Evolutionary conservation across 2,888 invertebrate species (phyloP), one percentile per base, ranked within the genome.

Genomic region (Stratiomys singularior): DNA sequence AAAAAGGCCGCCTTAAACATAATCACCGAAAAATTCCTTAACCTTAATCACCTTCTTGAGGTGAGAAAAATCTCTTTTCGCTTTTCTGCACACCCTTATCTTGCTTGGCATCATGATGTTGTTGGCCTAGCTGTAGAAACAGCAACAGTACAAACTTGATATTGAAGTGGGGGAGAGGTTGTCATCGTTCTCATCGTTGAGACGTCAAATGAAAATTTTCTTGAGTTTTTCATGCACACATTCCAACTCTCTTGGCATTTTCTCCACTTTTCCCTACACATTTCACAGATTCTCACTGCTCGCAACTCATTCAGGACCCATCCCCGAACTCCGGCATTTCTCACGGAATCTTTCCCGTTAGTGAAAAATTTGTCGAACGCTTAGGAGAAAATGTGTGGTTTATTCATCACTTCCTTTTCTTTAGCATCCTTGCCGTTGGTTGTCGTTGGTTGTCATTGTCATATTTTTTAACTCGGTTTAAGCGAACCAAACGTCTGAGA

Each of bases 41-140:
- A 64, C 76, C 64, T 76, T 76, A 76, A 76, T 76, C 76, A 76
- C 76, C 64, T 58, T 76, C 76, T 76, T 64, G 76, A 76, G 76
- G 76, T 76, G 76, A 64, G 64, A 64, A 58, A 69, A 76, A 64
- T 76, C 76, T 76, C 64, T 76, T 72, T 76, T 76, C 76, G 64
- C 64, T 76, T 76, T 76, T 47, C 64, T 27, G 46, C 47, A 64
- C 37, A 37, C 37, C 74, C 30, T 74, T 74, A 60, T 74, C 74
- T 72, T 28, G 66, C 37, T 13, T 30, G 64, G 25, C 46, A 69
- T 37, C 37, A 37, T 37, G 37, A 69, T 69, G 46, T 47, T 64
- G n/a, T 64, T 47, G 46, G 47, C 18, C 46, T 47, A 69, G 46
- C 69, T 23, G 23, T 27, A 37, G 37, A 37, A 37, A 52, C 52